Base-by-base conservation (phyloP, 2,888 invertebrate genomes). In the Barypeithes pellucidus region DNA sequence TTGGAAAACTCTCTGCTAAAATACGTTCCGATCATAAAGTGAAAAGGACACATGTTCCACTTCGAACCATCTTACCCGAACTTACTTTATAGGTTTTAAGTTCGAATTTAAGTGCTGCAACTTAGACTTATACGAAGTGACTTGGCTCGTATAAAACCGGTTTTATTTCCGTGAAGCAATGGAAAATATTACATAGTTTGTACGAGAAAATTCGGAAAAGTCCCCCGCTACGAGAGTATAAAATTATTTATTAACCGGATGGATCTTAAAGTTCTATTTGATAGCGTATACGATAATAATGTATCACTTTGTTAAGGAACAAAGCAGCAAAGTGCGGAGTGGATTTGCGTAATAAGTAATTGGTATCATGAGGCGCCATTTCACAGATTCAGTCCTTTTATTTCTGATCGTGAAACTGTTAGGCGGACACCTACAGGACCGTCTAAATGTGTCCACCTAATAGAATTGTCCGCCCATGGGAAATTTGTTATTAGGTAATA, bases 61-160 rank as follows among this genome's bases (percentile, higher is more conserved):
- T 72, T 63, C 57, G 33, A 72, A 57, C 72, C 67, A 67, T 72
- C 72, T 67, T 63, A 67, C 41, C 39, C 67, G 41, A 72, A 67
- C 61, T 63, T 62, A 72, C 72, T 72, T 72, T 72, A 72, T 72
- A 72, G 72, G 72, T 72, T 72, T 72, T 72, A 72, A 67, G 72
- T 72, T 72, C 45, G 63, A 67, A 72, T 63, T 50, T 52, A 67
- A 72, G 67, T 67, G 72, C 67, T 66, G 65, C 65, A 71, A 72
- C 33, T 67, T 57, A 47, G 50, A 72, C 60, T 72, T 72, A 72
- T 67, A 41, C 72, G 62, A 62, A 66, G 33, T 67, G 67, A 72
- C 72, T 61, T 29, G 16, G 72, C 57, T 72, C 72, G 16, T 67
- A 72, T 72, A 72, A 72, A 72, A 62, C 67, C 33, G 67, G 67